Evolutionary conservation across 2,797 vertebrate genomes (phyloP).

Genomic region (Notolabrus celidotus): DNA sequence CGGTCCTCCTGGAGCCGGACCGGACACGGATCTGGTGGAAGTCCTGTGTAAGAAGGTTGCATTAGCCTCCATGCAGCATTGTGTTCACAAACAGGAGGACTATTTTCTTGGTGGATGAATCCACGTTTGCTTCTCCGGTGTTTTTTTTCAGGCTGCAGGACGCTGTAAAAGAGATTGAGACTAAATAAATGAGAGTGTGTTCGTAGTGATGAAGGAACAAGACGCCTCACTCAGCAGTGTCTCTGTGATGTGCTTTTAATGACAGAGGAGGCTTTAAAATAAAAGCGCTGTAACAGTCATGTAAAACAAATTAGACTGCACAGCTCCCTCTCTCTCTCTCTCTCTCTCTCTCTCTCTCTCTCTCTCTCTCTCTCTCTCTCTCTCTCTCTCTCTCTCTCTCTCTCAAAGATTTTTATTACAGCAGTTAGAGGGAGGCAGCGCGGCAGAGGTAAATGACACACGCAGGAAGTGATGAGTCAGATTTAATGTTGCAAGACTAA

Average conservation of each 20-base stretch:
- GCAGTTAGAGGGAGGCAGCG: slow-evolving; percentile 1
- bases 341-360: background rate
- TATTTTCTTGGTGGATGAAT: too few relatives aligned
- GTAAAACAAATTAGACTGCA: background rate
- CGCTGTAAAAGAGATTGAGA: background rate
- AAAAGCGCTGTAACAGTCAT: too few relatives aligned
- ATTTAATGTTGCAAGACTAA: slow-evolving; percentile 32
- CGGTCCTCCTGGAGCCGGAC: too few relatives aligned
- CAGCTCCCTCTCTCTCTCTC: background rate
- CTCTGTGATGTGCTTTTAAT: background rate
- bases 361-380: background rate
- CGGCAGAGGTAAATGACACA: background rate
- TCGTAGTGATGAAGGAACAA: background rate
- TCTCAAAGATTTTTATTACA: slow-evolving; percentile 11
- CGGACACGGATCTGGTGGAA: too few relatives aligned
- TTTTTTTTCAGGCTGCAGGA: background rate
- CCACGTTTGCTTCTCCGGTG: too few relatives aligned
- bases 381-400: background rate
- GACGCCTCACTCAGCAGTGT: background rate
- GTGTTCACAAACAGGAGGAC: too few relatives aligned
- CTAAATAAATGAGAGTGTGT: too few relatives aligned
- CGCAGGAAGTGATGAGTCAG: slow-evolving; percentile 44
- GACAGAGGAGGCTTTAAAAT: background rate
- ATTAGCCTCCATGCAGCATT: too few relatives aligned
- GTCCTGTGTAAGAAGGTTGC: too few relatives aligned